These are phyloP conservation scores for Picus viridis DNA, from an alignment of 2,797 vertebrate genomes.

Conservation along the genomic window DNA sequence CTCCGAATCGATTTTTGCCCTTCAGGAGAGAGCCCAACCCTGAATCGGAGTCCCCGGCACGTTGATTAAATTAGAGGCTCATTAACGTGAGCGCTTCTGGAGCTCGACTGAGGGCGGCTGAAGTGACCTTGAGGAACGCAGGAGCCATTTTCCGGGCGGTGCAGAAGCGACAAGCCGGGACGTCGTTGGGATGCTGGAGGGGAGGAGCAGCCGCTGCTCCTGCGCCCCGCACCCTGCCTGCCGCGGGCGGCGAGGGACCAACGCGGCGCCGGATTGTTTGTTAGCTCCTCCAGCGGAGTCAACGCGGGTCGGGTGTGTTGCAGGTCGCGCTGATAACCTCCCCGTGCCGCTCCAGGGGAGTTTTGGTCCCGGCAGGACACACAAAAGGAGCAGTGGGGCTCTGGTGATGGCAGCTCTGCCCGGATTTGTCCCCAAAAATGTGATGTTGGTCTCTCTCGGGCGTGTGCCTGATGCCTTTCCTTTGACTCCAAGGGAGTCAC, in stretches of 20 bases:
- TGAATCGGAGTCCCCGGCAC: not conserved
- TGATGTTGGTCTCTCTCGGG: not conserved
- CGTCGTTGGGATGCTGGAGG: not conserved
- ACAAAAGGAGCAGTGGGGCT: not conserved
- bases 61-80: not conserved
- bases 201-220: not conserved
- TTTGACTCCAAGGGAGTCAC: not conserved
- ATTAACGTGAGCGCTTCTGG: not conserved
- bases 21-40: not conserved
- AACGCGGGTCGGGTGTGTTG: too few species aligned
- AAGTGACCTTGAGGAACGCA: slow-evolving; percentile 9
- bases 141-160: not conserved
- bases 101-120: fast-evolving
- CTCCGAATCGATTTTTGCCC: not conserved
- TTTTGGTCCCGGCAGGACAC: not conserved
- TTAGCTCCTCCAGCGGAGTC: not conserved
- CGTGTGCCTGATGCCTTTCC: not conserved
- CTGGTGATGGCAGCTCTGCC: not conserved
- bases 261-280: too few species aligned
- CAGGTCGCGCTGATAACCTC: not conserved
- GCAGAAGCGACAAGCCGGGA: not conserved
- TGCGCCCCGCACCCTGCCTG: too few species aligned
- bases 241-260: too few species aligned
- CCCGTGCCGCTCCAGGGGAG: not conserved
- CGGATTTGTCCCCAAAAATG: not conserved